Percentiles rank a stretch among this genome's conserved stretches.
These are phyloP conservation scores for Dunckerocampus dactyliophorus DNA, from an alignment of 2,113 vertebrate genomes.

Conservation along the genomic window DNA sequence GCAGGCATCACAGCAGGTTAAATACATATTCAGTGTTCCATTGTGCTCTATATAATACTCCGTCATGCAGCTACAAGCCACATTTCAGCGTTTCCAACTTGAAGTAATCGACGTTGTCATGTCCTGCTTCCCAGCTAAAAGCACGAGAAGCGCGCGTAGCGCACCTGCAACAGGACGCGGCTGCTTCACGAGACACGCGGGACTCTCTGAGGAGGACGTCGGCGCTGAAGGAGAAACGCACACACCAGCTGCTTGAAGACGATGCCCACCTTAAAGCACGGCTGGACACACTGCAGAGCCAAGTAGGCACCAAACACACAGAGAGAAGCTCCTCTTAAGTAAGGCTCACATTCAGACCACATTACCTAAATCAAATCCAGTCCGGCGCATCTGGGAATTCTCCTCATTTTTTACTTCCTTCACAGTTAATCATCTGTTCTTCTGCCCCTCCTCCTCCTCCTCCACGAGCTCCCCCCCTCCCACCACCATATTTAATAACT, in stretches of 20 bases:
- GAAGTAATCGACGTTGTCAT: no score
- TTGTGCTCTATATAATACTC: no score
- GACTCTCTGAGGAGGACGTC: constrained; percentile 56
- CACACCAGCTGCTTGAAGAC: constrained; percentile 47
- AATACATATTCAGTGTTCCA: no score
- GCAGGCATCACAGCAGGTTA: no score
- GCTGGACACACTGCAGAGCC: constrained; percentile 48
- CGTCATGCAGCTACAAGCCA: no score
- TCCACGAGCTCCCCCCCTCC: constrained; percentile 46
- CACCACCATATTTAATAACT: constrained; percentile 73
- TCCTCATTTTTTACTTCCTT: constrained; percentile 66
- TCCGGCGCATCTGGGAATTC: constrained; percentile 60
- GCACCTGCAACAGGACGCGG: constrained; percentile 49
- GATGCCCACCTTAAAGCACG: constrained; percentile 52
- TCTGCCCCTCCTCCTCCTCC: constrained; percentile 43
- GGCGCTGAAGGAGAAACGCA: constrained; percentile 53
- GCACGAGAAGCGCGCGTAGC: constrained; percentile 29
- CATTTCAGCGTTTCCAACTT: no score
- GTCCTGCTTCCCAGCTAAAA: constrained; percentile 37
- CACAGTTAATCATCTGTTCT: constrained; percentile 66
- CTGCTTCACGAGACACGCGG: constrained; percentile 40
- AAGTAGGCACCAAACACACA: constrained; percentile 42
- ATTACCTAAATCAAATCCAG: constrained; percentile 68
- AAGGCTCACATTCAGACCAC: constrained; percentile 57
- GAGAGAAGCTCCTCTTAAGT: constrained; percentile 47